A percentile compares a stretch with the other conserved stretches of the same genome.
These are phyloP conservation scores for Lycocerus yunnanus DNA, from an alignment of 2,888 invertebrate genomes.

Conservation along the genomic window DNA sequence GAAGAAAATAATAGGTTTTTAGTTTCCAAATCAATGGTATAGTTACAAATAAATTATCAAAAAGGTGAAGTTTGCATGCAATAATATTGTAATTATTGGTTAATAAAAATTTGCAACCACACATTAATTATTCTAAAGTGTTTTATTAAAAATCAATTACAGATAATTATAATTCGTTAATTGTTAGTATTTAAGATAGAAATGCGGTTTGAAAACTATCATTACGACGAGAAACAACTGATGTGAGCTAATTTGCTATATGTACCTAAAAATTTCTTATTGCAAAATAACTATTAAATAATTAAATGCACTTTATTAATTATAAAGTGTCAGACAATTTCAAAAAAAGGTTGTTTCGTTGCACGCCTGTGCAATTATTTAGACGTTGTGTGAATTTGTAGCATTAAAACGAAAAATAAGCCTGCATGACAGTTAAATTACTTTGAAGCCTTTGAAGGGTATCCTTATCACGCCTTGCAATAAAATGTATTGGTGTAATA, in stretches of 20 bases:
- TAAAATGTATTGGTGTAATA: neutral
- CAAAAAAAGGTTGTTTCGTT: slow-evolving; percentile 4
- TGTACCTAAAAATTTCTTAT: neutral
- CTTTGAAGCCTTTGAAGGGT: neutral
- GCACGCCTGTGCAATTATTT: slow-evolving; percentile 9
- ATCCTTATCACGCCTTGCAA: neutral
- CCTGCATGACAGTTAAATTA: slow-evolving; percentile 1
- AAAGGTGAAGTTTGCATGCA: neutral
- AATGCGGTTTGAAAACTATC: neutral
- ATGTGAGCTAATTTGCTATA: neutral
- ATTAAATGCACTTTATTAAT: neutral
- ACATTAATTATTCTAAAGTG: neutral
- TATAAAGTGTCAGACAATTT: neutral
- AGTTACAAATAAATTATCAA: too few species aligned
- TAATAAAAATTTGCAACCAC: too few species aligned
- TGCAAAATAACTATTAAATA: neutral
- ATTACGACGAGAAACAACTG: neutral
- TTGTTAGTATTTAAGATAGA: neutral
- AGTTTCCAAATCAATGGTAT: neutral
- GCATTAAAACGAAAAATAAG: neutral
- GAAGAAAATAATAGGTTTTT: neutral
- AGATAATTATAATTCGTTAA: neutral
- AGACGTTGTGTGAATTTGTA: slow-evolving; percentile 6
- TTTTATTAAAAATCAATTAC: neutral
- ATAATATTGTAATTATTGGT: neutral